Evolutionary conservation across 2,113 vertebrate genomes (phyloP).

Genomic region (Fulica atra): DNA sequence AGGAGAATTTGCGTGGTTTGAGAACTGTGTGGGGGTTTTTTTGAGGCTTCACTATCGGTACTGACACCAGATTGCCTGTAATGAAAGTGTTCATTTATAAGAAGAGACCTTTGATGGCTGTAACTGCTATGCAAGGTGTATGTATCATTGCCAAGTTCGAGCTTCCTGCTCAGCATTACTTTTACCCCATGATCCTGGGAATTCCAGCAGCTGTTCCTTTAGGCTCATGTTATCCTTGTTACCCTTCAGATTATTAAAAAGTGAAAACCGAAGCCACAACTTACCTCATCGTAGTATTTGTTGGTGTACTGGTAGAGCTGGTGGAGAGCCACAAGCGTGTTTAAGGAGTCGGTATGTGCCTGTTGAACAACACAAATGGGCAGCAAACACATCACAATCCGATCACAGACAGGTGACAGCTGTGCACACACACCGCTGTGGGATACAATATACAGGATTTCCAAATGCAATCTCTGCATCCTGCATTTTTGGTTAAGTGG

Average conservation of each 20-base stretch:
- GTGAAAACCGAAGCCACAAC: constrained; percentile 6
- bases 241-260: neutral
- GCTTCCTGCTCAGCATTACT: neutral
- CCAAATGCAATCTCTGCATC: neutral
- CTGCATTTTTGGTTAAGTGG: neutral
- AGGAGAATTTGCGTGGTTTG: no score
- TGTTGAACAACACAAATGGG: constrained; percentile 65
- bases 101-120: neutral
- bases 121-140: neutral
- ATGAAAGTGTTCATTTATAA: neutral
- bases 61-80: neutral
- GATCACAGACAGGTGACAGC: neutral
- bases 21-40: no score
- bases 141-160: neutral
- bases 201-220: neutral
- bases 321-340: constrained; percentile 94
- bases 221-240: neutral
- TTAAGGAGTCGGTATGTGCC: constrained; percentile 96
- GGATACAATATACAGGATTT: neutral
- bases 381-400: constrained; percentile 17
- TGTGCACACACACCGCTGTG: neutral
- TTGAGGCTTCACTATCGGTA: neutral
- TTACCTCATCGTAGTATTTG: constrained; percentile 98
- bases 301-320: constrained; percentile 98
- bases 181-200: neutral